A percentile compares a stretch with the other conserved stretches of the same genome.
Evolutionary conservation across 1,140 invertebrate species (phyloP).

Genomic region (Portunus trituberculatus): DNA sequence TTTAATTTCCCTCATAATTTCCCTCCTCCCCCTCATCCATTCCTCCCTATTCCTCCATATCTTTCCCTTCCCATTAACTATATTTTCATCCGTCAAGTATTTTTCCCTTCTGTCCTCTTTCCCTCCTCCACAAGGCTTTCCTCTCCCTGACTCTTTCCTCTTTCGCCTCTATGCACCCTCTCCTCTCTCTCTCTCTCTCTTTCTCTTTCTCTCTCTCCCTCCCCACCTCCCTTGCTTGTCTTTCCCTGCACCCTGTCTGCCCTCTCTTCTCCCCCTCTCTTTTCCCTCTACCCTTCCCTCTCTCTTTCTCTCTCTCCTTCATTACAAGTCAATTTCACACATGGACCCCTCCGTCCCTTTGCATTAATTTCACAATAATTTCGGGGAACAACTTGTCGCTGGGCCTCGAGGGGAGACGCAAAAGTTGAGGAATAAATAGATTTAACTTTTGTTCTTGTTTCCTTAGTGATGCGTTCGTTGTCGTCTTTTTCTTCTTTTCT

Average conservation of each 20-base stretch:
- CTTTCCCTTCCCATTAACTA: no score
- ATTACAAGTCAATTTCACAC: conserved; percentile 74
- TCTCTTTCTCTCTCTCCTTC: conserved; percentile 46
- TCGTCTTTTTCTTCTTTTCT: not conserved
- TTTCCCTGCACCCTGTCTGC: not conserved
- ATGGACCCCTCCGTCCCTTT: conserved; percentile 68
- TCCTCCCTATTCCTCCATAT: no score
- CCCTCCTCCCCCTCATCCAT: no score
- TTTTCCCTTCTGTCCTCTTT: no score
- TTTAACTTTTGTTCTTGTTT: not conserved
- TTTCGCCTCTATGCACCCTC: no score
- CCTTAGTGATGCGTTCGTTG: not conserved
- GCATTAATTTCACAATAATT: conserved; percentile 71
- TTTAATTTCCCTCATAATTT: no score
- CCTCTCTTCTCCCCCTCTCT: not conserved
- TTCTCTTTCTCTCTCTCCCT: not conserved
- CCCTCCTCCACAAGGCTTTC: no score
- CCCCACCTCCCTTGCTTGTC: not conserved
- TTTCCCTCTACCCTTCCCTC: not conserved
- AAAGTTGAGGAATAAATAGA: not conserved
- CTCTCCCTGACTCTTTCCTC: no score
- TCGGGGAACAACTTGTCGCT: conserved; percentile 47
- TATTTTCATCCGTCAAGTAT: no score
- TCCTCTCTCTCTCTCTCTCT: not conserved
- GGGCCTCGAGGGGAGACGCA: not conserved